Evolutionary conservation across 2,888 invertebrate species (phyloP), one percentile per base, ranked within the genome.

Genomic region (Synergus umbraculus): DNA sequence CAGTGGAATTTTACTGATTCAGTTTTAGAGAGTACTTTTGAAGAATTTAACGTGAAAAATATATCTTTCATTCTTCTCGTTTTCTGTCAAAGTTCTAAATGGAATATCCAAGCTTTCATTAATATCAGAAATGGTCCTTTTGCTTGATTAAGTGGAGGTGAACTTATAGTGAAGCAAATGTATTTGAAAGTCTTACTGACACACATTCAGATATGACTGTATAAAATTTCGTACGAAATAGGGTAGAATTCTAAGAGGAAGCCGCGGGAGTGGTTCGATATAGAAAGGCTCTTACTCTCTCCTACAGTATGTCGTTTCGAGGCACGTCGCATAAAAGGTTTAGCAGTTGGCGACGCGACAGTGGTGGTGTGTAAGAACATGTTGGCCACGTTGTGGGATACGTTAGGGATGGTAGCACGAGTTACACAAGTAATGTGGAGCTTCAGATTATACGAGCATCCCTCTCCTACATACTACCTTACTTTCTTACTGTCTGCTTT

Each of bases 261-360:
- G 37, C 37, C 37, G 54, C 44, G 29, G 15, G 54, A 73, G 73
- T 73, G 73, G 73, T 73, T 73, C 73, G 73, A 73, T 73, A 73
- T n/a, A 73, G 73, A 41, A 73, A 73, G 49, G 29, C 73, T 73
- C 46, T 37, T 49, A 37, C 54, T 37, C 73, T n/a, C 41, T n/a
- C 54, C n/a, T 37, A 54, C 37, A 54, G 73, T 54, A 58, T 73
- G 73, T 73, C 73, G 73, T 73, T 73, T 73, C 54, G 73, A 54
- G 73, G 73, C 73, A 73, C 54, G 54, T 73, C 73, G 37, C 73
- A 73, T 73, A 73, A 73, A 73, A 73, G 73, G 73, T 73, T 54
- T 73, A 73, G 54, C 41, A 58, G 73, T 73, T 58, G 73, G 41
- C 73, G 41, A 73, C 73, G 54, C 54, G 54, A 58, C 41, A 73